Conservation (phyloP, 1,140 invertebrate genomes). For the Drosophila pandora region DNA sequence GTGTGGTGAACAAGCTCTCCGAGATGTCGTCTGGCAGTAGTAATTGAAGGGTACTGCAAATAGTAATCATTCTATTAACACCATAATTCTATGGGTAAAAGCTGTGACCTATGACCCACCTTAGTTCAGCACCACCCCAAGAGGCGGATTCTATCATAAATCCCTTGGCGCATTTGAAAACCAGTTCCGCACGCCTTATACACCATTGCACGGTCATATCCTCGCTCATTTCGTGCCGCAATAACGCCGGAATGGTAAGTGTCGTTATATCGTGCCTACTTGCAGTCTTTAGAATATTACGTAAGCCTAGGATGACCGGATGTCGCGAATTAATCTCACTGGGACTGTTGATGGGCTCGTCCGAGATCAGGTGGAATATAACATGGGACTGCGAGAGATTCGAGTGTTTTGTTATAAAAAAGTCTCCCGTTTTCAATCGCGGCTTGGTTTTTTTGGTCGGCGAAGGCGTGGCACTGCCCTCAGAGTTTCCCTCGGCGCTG, state of each 20-base stretch:
- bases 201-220: constrained; percentile 99
- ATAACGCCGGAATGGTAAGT: constrained; percentile 95
- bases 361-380: constrained; percentile 96
- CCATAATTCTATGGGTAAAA: background rate
- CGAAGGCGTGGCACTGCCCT: constrained; percentile 57
- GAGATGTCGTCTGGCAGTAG: constrained; percentile 90
- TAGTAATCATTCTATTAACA: background rate
- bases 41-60: constrained; percentile 82
- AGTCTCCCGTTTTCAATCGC: constrained; percentile 93
- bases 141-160: constrained; percentile 99
- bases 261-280: constrained; percentile 97
- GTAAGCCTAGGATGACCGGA: constrained; percentile 96
- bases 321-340: constrained; percentile 97
- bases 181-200: constrained; percentile 96
- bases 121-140: constrained; percentile 94
- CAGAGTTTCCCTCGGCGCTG: constrained; percentile 15
- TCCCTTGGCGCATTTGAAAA: constrained; percentile 99
- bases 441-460: constrained; percentile 74
- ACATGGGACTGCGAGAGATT: constrained; percentile 97
- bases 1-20: constrained; percentile 92
- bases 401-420: constrained; percentile 97
- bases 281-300: constrained; percentile 97
- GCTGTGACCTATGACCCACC: constrained; percentile 85
- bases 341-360: constrained; percentile 88
- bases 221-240: constrained; percentile 97